phyloP scores from a whole-genome alignment of 2,797 vertebrate genomes.

The Hephaestus fuliginosus region DNA sequence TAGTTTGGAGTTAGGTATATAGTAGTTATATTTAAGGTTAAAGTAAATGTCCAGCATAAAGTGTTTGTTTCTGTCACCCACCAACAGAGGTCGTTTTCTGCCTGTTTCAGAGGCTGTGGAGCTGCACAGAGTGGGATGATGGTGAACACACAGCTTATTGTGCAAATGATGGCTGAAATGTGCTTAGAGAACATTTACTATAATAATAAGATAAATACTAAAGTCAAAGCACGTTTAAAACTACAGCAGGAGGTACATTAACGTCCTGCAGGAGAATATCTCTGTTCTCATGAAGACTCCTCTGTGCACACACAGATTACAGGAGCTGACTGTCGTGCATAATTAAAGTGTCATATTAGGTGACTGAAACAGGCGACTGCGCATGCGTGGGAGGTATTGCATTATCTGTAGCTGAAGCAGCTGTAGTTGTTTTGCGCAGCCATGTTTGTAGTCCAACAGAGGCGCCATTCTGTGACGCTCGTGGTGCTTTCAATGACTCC shows the following conservation, averaged over 20 bases:
- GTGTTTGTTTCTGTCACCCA: neutral
- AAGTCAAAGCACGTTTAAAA: neutral
- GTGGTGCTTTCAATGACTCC: conserved; percentile 44
- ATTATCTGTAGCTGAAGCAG: conserved; percentile 15
- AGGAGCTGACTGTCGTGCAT: conserved; percentile 51
- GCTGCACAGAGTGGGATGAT: neutral
- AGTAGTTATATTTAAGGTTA: too few species aligned
- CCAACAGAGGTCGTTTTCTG: conserved; percentile 53
- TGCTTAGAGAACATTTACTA: neutral
- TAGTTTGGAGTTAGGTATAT: neutral
- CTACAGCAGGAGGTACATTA: neutral
- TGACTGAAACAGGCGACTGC: conserved; percentile 8
- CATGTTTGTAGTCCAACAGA: conserved; percentile 72
- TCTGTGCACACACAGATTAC: neutral
- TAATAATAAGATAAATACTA: neutral
- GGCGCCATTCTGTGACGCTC: conserved; percentile 44
- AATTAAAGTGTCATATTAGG: conserved; percentile 55
- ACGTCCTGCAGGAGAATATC: neutral
- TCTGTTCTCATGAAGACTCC: neutral
- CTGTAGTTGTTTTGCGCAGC: conserved; percentile 28
- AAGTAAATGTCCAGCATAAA: neutral
- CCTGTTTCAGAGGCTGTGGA: neutral
- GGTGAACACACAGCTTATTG: neutral
- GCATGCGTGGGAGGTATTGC: conserved; percentile 50
- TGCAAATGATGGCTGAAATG: neutral